phyloP scores from a whole-genome alignment of 2,113 vertebrate genomes.

The Carassius carassius region DNA sequence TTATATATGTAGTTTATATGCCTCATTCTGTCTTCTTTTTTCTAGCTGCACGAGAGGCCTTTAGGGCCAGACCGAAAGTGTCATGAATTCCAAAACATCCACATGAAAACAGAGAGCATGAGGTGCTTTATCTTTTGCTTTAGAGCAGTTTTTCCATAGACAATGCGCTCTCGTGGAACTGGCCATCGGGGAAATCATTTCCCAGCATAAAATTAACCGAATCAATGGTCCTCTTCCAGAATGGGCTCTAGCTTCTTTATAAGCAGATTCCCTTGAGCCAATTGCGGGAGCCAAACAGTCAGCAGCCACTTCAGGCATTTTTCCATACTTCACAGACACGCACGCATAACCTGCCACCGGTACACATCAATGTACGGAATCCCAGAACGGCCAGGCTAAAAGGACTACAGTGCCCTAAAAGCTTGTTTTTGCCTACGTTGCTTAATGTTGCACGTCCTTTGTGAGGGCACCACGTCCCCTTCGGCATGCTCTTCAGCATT shows the following conservation, averaged over 20 bases:
- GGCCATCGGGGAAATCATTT: constrained; percentile 77
- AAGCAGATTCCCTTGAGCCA: constrained; percentile 60
- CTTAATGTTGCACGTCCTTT: constrained; percentile 36
- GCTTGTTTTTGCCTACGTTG: constrained; percentile 53
- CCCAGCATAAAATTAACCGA: constrained; percentile 77
- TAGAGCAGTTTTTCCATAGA: constrained; percentile 62
- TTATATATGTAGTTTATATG: constrained; percentile 8
- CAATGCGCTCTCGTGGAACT: constrained; percentile 66
- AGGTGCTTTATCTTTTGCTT: constrained; percentile 67
- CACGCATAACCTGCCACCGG: constrained; percentile 58
- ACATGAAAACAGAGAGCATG: constrained; percentile 65
- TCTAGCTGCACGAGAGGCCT: constrained; percentile 3
- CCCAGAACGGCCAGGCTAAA: constrained; percentile 50
- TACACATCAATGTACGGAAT: constrained; percentile 60
- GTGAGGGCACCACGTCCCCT: constrained; percentile 45
- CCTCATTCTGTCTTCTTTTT: constrained; percentile 8
- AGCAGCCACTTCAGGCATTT: constrained; percentile 18
- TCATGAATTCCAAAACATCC: constrained; percentile 63
- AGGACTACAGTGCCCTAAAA: constrained; percentile 51
- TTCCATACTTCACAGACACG: constrained; percentile 55
- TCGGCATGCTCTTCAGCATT: constrained; percentile 23
- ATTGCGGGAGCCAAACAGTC: constrained; percentile 53
- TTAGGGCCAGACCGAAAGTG: constrained; percentile 31
- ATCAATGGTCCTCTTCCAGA: constrained; percentile 72
- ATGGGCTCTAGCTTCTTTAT: constrained; percentile 65